phyloP scores from a whole-genome alignment of 2,797 vertebrate species.

The Myioborus miniatus region DNA sequence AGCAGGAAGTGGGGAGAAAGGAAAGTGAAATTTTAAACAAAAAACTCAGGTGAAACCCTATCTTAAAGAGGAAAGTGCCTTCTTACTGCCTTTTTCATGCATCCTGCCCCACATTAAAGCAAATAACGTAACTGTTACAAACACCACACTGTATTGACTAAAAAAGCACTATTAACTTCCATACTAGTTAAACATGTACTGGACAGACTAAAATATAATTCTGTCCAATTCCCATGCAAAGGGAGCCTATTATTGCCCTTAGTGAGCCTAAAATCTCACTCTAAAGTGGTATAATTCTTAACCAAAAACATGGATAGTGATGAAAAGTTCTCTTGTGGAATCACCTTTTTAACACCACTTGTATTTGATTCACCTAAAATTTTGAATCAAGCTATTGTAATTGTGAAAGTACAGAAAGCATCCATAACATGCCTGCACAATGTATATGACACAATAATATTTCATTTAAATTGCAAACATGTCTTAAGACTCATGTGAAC shows the following conservation, averaged over 20 bases:
- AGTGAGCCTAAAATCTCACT: neutral
- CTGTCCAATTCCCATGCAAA: neutral
- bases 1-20: neutral
- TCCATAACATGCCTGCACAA: neutral
- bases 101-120: neutral
- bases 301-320: neutral
- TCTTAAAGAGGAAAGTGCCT: neutral
- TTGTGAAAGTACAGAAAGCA: neutral
- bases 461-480: neutral
- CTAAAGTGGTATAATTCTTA: neutral
- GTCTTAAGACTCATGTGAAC: neutral
- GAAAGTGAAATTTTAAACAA: neutral
- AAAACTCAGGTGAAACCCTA: neutral
- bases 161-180: neutral
- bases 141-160: neutral
- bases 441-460: neutral
- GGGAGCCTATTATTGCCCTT: neutral
- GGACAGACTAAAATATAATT: neutral
- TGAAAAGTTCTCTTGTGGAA: neutral
- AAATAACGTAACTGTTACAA: neutral
- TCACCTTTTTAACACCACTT: neutral
- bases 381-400: neutral
- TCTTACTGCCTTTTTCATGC: neutral
- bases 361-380: neutral
- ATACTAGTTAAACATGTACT: neutral